These are phyloP conservation scores for Panurus biarmicus DNA, from an alignment of 2,113 vertebrate species.

Conservation along the genomic window DNA sequence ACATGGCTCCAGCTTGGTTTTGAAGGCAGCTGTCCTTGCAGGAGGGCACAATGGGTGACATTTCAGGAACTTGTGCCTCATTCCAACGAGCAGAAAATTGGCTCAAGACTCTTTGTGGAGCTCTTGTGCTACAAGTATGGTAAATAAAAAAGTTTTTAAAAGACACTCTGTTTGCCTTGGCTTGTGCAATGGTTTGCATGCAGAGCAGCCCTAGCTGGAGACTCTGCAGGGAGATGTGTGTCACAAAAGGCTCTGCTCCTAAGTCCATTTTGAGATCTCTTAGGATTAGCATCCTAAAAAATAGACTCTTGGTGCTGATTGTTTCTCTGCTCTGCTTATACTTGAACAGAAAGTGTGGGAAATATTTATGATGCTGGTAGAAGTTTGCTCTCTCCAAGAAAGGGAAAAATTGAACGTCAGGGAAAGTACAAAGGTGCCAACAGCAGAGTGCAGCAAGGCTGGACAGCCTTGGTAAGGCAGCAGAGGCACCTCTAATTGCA, in stretches of 20 bases:
- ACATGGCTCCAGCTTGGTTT: neutral
- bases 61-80: neutral
- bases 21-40: neutral
- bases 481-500: neutral
- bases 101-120: neutral
- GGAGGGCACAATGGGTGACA: neutral
- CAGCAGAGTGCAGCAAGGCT: fast-evolving
- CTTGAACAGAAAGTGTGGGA: neutral
- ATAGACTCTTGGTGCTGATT: neutral
- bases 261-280: neutral
- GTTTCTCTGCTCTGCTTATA: neutral
- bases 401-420: neutral
- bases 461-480: neutral
- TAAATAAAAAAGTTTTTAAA: neutral
- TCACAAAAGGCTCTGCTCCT: neutral
- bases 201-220: neutral
- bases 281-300: neutral
- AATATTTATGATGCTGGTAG: neutral
- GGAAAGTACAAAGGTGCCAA: no score
- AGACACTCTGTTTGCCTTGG: neutral
- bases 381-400: neutral
- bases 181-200: neutral
- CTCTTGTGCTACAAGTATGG: neutral
- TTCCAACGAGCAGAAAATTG: neutral
- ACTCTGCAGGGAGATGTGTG: neutral